phyloP scores from a whole-genome alignment of 1,140 invertebrate genomes.

The Eupristina koningsbergeri region DNA sequence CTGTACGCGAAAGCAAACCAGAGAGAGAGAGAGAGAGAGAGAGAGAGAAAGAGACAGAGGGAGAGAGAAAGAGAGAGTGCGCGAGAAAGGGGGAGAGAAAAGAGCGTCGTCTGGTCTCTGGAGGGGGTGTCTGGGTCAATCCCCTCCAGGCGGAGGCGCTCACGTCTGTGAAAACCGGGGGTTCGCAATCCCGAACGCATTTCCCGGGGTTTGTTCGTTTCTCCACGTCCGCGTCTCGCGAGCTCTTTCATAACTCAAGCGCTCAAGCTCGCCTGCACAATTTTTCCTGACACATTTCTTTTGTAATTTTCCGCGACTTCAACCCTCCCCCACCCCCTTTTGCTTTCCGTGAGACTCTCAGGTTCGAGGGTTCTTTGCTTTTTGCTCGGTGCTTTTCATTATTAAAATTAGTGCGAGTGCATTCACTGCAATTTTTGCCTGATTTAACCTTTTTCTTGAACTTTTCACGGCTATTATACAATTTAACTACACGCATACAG shows the following conservation, averaged over 20 bases:
- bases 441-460: too few relatives aligned
- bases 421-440: too few relatives aligned
- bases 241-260: constrained; percentile 28
- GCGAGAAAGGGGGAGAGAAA: background rate
- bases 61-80: constrained; percentile 2
- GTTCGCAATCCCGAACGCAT: constrained; percentile 70
- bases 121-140: constrained; percentile 74
- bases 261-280: background rate
- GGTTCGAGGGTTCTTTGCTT: background rate
- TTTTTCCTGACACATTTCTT: background rate
- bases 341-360: background rate
- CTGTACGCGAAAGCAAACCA: background rate
- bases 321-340: too few relatives aligned
- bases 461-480: too few relatives aligned
- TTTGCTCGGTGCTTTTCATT: background rate
- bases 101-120: constrained; percentile 52
- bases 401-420: background rate
- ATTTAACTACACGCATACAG: background rate
- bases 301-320: background rate
- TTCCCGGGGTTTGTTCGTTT: constrained; percentile 70
- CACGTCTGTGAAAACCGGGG: background rate
- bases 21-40: constrained; percentile 15
- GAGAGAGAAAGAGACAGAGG: background rate
- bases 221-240: constrained; percentile 44
- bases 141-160: constrained; percentile 64